Conservation (phyloP, 2,113 vertebrate species). For the Anseranas semipalmata region DNA sequence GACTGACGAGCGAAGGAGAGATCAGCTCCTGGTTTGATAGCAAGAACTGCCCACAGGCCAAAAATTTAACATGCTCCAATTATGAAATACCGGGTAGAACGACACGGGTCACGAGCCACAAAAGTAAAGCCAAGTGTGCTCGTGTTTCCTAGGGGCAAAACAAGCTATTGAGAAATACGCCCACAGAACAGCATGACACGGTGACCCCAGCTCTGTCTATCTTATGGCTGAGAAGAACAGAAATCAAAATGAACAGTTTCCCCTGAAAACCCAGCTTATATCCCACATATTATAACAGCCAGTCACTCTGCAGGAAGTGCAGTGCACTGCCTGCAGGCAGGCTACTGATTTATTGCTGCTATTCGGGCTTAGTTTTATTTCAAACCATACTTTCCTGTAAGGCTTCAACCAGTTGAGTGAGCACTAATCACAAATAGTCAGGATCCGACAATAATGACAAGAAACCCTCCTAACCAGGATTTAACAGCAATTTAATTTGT, state of each 20-base stretch:
- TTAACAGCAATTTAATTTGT: not conserved
- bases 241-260: not conserved
- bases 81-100: slow-evolving; percentile 28
- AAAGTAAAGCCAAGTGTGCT: slow-evolving; percentile 9
- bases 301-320: fast-evolving
- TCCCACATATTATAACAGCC: not conserved
- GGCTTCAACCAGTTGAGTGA: not conserved
- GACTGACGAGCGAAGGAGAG: not conserved
- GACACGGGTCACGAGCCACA: slow-evolving; percentile 7
- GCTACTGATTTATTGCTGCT: not conserved
- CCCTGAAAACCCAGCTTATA: not conserved
- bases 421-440: not conserved
- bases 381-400: not conserved
- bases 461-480: not conserved
- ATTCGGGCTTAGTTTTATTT: not conserved
- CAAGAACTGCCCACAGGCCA: not conserved
- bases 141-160: not conserved
- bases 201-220: not conserved
- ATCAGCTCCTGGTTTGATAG: not conserved
- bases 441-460: not conserved
- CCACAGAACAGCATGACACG: not conserved
- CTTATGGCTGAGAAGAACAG: not conserved
- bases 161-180: not conserved
- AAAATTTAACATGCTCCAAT: slow-evolving; percentile 52
- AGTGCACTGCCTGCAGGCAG: not conserved